phyloP scores from a whole-genome alignment of 2,888 invertebrate species.

The Loripinus fragilis region DNA sequence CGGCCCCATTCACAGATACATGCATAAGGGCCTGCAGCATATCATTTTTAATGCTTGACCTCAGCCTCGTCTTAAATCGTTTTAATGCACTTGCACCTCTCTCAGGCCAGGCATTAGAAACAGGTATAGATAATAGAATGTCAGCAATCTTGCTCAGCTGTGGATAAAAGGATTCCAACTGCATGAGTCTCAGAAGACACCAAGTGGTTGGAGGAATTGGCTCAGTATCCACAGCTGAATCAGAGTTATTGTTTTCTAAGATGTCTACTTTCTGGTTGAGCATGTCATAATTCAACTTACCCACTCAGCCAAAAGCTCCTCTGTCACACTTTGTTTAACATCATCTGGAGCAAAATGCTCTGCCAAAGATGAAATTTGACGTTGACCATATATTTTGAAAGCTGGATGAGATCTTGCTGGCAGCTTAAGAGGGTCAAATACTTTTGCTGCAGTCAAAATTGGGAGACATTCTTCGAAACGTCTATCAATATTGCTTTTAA shows the following conservation, averaged over 20 bases:
- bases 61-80: neutral
- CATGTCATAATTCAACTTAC: neutral
- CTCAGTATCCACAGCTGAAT: neutral
- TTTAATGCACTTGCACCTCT: neutral
- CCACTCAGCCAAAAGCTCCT: neutral
- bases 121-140: neutral
- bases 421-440: neutral
- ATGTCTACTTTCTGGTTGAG: neutral
- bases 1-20: neutral
- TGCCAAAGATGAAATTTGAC: neutral
- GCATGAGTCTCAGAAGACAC: slow-evolving; percentile 7
- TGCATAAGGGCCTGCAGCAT: neutral
- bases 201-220: neutral
- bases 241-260: neutral
- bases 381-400: neutral
- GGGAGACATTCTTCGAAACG: neutral
- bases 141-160: neutral
- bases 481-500: neutral
- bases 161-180: neutral
- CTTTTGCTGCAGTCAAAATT: neutral
- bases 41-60: neutral
- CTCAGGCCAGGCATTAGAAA: neutral
- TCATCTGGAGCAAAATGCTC: neutral
- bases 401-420: neutral
- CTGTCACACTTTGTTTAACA: neutral